These are phyloP conservation scores for Rhombomys opimus DNA, from an alignment of 2,113 vertebrate genomes.

Conservation along the genomic window DNA sequence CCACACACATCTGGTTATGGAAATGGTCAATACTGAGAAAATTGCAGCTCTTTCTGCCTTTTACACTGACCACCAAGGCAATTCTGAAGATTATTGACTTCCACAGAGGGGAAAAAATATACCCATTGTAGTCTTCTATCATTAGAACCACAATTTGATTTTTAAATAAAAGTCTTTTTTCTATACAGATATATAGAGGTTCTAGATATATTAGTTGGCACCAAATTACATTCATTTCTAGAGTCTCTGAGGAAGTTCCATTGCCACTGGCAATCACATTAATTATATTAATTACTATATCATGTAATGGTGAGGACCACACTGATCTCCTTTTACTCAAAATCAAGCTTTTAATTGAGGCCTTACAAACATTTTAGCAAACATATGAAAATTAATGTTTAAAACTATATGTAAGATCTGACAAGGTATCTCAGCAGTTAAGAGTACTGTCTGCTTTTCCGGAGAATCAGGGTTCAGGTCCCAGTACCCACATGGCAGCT, in stretches of 20 bases:
- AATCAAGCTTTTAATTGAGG: slow-evolving; percentile 26
- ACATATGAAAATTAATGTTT: slow-evolving; percentile 16
- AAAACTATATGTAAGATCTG: background rate
- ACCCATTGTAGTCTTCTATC: background rate
- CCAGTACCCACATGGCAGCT: background rate
- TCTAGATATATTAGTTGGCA: background rate
- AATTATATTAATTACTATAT: background rate
- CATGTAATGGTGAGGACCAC: background rate
- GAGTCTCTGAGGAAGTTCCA: background rate
- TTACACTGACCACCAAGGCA: background rate
- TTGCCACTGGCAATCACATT: background rate
- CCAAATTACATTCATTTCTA: slow-evolving; percentile 6
- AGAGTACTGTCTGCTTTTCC: background rate
- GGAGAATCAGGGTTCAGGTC: background rate
- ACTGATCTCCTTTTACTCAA: background rate
- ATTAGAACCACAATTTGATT: background rate
- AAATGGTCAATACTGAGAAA: background rate
- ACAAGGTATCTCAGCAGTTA: background rate
- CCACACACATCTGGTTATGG: too few species aligned
- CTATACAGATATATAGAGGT: background rate
- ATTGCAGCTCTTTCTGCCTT: background rate
- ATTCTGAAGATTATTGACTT: slow-evolving; percentile 11
- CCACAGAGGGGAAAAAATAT: background rate
- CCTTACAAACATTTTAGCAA: background rate
- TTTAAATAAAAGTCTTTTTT: slow-evolving; percentile 43